phyloP scores from a whole-genome alignment of 2,113 vertebrate species.

The Hiodon tergisus region DNA sequence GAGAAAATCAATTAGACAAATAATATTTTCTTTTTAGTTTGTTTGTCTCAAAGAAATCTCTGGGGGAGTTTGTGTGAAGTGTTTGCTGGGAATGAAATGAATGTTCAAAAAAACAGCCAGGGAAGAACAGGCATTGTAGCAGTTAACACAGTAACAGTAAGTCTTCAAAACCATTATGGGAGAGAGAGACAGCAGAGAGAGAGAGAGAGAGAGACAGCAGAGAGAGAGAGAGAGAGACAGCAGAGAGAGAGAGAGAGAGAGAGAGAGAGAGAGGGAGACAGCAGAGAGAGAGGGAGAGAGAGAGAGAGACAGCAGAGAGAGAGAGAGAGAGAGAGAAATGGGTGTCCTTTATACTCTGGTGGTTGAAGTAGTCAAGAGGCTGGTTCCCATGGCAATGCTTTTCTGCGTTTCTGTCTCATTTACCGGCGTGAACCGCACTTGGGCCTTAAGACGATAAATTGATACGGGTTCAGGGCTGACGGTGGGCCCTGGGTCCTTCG shows the following conservation, averaged over 20 bases:
- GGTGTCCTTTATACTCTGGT: conserved; percentile 64
- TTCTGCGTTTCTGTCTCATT: conserved; percentile 36
- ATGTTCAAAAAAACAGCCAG: not conserved
- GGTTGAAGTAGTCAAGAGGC: conserved; percentile 56
- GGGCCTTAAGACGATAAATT: conserved; percentile 37
- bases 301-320: not conserved
- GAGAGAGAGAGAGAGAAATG: conserved; percentile 45
- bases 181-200: not conserved
- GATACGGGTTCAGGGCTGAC: conserved; percentile 23
- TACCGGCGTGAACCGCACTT: conserved; percentile 26
- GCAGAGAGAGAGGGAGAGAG: too few species aligned
- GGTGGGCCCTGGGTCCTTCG: not conserved
- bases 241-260: too few species aligned
- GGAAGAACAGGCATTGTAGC: conserved; percentile 1
- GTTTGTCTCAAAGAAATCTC: not conserved
- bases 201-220: too few species aligned
- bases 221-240: too few species aligned
- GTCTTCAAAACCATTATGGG: conserved; percentile 18
- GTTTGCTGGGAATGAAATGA: not conserved
- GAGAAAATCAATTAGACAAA: too few species aligned
- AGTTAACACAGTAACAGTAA: conserved; percentile 4
- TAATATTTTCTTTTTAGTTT: too few species aligned
- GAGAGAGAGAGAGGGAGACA: too few species aligned
- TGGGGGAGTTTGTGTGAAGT: not conserved
- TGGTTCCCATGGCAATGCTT: conserved; percentile 72